A percentile compares a stretch with the other conserved stretches of the same genome.
Conservation (phyloP, 2,888 invertebrate species). For the Phyllotreta cruciferae region DNA sequence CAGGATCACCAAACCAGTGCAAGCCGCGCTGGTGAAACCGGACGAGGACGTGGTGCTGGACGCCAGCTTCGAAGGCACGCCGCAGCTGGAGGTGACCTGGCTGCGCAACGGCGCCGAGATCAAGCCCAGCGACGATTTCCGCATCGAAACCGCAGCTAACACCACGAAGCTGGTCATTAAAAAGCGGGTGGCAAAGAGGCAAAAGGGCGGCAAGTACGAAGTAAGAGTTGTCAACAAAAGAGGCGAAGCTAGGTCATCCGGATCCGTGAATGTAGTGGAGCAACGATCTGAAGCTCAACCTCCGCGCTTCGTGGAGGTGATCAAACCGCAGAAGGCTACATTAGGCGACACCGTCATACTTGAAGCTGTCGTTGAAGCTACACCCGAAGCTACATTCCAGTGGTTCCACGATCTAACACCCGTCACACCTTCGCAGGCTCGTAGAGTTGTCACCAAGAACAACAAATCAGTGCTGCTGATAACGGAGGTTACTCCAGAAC, state of each 20-base stretch:
- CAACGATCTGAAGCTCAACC: slow-evolving; percentile 68
- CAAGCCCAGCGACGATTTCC: slow-evolving; percentile 67
- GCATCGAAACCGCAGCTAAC: slow-evolving; percentile 67
- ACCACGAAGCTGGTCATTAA: slow-evolving; percentile 71
- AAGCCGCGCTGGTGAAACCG: slow-evolving; percentile 75
- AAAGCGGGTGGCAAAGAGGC: slow-evolving; percentile 68
- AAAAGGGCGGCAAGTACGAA: slow-evolving; percentile 88
- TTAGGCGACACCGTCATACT: slow-evolving; percentile 80
- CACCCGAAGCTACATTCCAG: slow-evolving; percentile 82
- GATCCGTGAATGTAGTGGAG: slow-evolving; percentile 78
- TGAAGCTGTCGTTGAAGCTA: slow-evolving; percentile 78
- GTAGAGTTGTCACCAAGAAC: slow-evolving; percentile 75
- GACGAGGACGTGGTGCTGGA: slow-evolving; percentile 73
- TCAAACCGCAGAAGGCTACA: slow-evolving; percentile 73
- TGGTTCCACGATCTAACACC: slow-evolving; percentile 84
- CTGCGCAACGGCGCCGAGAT: slow-evolving; percentile 82
- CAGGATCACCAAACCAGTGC: slow-evolving; percentile 78
- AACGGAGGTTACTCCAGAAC: slow-evolving; percentile 73
- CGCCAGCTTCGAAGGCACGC: slow-evolving; percentile 75
- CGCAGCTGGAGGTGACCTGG: slow-evolving; percentile 83
- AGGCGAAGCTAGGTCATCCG: slow-evolving; percentile 80
- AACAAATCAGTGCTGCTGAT: slow-evolving; percentile 83
- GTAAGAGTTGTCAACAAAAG: slow-evolving; percentile 79
- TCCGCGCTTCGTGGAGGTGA: slow-evolving; percentile 75
- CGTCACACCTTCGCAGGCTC: slow-evolving; percentile 72